These are phyloP conservation scores for Eolophus roseicapilla DNA, from an alignment of 2,113 vertebrate genomes.

Conservation along the genomic window DNA sequence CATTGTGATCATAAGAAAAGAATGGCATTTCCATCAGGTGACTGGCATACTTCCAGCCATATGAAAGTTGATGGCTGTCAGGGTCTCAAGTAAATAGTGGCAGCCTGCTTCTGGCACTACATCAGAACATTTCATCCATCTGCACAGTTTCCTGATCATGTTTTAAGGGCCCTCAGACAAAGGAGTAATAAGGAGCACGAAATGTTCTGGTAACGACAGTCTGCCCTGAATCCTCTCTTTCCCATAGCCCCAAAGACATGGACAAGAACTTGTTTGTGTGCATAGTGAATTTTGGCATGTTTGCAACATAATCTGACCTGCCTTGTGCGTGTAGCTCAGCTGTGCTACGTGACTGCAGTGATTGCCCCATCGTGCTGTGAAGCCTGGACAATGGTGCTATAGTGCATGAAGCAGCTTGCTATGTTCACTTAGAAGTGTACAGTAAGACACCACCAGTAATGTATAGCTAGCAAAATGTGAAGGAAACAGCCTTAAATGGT, in stretches of 20 bases:
- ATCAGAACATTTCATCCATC: conserved; percentile 44
- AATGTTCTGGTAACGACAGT: neutral
- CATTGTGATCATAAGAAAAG: neutral
- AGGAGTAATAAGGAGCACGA: neutral
- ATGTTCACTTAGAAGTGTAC: neutral
- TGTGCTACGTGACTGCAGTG: neutral
- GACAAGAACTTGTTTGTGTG: neutral
- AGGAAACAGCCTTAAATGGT: neutral
- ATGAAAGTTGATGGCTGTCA: conserved; percentile 1
- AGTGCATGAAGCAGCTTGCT: neutral
- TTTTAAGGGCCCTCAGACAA: conserved; percentile 34
- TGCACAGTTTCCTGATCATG: conserved; percentile 23
- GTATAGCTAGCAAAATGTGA: neutral
- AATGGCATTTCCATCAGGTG: conserved; percentile 37
- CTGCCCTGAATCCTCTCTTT: neutral
- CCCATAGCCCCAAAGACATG: neutral
- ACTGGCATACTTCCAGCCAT: conserved; percentile 42
- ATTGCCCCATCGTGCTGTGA: neutral
- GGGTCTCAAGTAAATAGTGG: conserved; percentile 28
- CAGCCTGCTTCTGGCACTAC: conserved; percentile 34
- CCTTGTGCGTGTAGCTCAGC: neutral
- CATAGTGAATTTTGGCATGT: neutral
- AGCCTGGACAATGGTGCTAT: neutral
- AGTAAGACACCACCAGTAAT: neutral
- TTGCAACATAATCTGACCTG: neutral